These are phyloP conservation scores for Pseudorhiza aurosa DNA, from an alignment of 30 jellyfish, hydroid and myxozoan species.

Conservation along the genomic window DNA sequence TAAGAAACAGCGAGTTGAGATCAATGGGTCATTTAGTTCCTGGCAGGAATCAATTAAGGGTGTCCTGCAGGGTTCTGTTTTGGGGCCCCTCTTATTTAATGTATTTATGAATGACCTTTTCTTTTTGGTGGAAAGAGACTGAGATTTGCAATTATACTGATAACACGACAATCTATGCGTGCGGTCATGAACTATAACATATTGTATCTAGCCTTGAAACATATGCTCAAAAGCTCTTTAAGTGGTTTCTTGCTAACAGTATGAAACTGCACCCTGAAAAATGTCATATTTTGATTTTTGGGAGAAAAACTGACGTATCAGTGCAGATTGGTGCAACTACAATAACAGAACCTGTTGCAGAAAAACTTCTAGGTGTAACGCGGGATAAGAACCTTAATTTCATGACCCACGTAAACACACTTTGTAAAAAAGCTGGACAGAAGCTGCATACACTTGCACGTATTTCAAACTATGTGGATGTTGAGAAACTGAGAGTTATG, in stretches of 20 bases:
- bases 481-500: background rate
- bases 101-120: background rate
- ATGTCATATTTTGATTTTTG: too few relatives aligned
- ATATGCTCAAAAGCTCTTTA: constrained; percentile 5
- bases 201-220: constrained; percentile 7
- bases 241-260: constrained; percentile 11
- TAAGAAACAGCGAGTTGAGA: too few relatives aligned
- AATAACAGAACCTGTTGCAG: too few relatives aligned
- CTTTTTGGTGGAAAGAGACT: background rate
- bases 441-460: background rate
- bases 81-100: too few relatives aligned
- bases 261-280: too few relatives aligned
- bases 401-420: background rate
- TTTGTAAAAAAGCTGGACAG: background rate
- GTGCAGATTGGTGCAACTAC: too few relatives aligned
- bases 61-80: too few relatives aligned
- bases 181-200: background rate
- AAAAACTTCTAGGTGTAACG: too few relatives aligned
- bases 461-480: background rate
- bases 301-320: too few relatives aligned
- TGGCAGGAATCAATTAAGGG: too few relatives aligned
- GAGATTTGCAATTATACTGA: constrained; percentile 16
- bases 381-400: too few relatives aligned
- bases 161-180: background rate
- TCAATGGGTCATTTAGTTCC: too few relatives aligned